Conservation (phyloP, 2,888 invertebrate genomes). For the Xestia c-nigrum region DNA sequence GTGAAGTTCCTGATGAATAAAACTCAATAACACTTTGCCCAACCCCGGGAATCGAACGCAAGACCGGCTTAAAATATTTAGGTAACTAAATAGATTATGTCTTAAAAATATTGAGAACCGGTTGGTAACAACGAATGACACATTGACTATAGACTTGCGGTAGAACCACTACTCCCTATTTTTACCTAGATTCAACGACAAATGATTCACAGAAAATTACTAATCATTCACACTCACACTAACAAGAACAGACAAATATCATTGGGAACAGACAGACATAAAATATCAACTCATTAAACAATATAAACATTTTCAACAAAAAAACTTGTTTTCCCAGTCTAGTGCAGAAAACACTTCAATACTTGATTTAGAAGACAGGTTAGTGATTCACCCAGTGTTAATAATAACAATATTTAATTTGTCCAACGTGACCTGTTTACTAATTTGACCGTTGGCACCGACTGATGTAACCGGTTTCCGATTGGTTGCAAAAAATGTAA, state of each 20-base stretch:
- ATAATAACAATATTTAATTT: slow-evolving; percentile 45
- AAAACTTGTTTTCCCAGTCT: not conserved
- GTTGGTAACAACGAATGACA: not conserved
- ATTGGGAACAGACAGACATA: too few relatives aligned
- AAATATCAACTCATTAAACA: not conserved
- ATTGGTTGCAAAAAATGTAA: slow-evolving; percentile 64
- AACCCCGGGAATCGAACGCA: too few relatives aligned
- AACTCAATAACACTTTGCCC: too few relatives aligned
- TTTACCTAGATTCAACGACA: not conserved
- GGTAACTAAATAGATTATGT: not conserved
- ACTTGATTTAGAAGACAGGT: slow-evolving; percentile 38
- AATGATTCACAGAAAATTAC: not conserved
- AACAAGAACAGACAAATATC: not conserved
- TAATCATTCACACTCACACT: not conserved
- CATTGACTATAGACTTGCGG: not conserved
- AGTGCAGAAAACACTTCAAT: slow-evolving; percentile 28
- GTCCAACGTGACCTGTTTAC: slow-evolving; percentile 55
- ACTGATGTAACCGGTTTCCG: slow-evolving; percentile 49
- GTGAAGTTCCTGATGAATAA: too few relatives aligned
- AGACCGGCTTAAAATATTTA: not conserved
- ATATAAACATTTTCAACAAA: not conserved
- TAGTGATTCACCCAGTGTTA: slow-evolving; percentile 56
- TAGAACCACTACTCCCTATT: not conserved
- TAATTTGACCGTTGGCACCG: slow-evolving; percentile 45
- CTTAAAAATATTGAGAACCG: not conserved